Evolutionary conservation across 2,888 invertebrate genomes (phyloP).

Genomic region (Caenorhabditis drosophilae): DNA sequence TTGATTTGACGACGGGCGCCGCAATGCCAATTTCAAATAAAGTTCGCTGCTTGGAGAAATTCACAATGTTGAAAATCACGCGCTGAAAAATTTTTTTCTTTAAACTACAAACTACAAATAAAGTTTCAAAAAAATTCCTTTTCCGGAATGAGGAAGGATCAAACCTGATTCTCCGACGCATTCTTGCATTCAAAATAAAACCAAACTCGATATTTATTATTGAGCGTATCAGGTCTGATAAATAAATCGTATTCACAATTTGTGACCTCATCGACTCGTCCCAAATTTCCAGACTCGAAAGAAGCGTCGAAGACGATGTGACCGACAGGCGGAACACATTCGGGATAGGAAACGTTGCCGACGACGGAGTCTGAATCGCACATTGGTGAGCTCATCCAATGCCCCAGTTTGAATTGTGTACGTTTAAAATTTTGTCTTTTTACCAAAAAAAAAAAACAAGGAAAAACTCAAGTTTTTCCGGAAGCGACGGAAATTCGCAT

Average conservation of each 20-base stretch:
- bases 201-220: slow-evolving; percentile 90
- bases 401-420: slow-evolving; percentile 3
- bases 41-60: slow-evolving; percentile 89
- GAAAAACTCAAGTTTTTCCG: too few relatives aligned
- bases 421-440: too few relatives aligned
- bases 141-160: too few relatives aligned
- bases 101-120: not conserved
- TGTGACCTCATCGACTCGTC: slow-evolving; percentile 53
- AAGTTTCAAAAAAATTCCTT: too few relatives aligned
- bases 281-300: slow-evolving; percentile 71
- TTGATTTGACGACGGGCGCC: slow-evolving; percentile 86
- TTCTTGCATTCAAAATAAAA: slow-evolving; percentile 86
- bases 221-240: slow-evolving; percentile 93
- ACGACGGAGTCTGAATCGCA: slow-evolving; percentile 58
- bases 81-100: slow-evolving; percentile 75
- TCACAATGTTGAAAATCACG: slow-evolving; percentile 94
- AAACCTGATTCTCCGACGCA: slow-evolving; percentile 50
- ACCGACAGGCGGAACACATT: slow-evolving; percentile 69
- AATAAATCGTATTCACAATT: slow-evolving; percentile 87
- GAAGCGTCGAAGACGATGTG: slow-evolving; percentile 72
- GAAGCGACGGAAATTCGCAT: too few relatives aligned
- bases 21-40: slow-evolving; percentile 86
- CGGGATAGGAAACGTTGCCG: slow-evolving; percentile 71
- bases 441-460: too few relatives aligned
- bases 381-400: slow-evolving; percentile 1